Percentiles rank a stretch among this genome's conserved stretches.
Conservation (phyloP, 2,113 vertebrate genomes). For the Corvus moneduloides region DNA sequence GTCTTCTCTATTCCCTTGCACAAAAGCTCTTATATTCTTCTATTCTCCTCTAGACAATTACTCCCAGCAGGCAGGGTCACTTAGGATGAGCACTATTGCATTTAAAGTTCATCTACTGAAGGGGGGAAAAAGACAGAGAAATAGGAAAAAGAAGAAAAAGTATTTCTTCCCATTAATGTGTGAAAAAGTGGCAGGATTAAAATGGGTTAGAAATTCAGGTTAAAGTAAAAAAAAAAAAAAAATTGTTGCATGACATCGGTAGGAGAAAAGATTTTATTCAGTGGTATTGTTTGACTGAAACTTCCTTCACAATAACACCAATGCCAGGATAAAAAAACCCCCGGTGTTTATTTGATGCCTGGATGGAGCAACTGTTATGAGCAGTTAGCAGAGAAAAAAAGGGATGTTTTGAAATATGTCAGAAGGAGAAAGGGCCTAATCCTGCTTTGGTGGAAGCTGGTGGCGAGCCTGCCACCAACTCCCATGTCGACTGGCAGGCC, state of each 20-base stretch:
- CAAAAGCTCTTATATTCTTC: slow-evolving; percentile 70
- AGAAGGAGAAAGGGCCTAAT: not conserved
- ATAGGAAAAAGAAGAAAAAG: slow-evolving; percentile 9
- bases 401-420: not conserved
- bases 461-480: not conserved
- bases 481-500: accelerated
- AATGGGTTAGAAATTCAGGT: slow-evolving; percentile 65
- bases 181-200: slow-evolving; percentile 44
- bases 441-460: not conserved
- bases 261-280: slow-evolving; percentile 20
- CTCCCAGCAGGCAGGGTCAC: slow-evolving; percentile 70
- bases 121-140: slow-evolving; percentile 5
- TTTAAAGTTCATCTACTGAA: slow-evolving; percentile 67
- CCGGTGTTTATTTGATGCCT: not conserved
- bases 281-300: not conserved
- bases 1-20: slow-evolving; percentile 69
- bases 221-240: slow-evolving; percentile 21
- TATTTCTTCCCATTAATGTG: slow-evolving; percentile 24
- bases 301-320: not conserved
- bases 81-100: slow-evolving; percentile 60
- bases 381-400: not conserved
- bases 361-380: not conserved
- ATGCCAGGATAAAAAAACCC: not conserved
- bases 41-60: slow-evolving; percentile 73
- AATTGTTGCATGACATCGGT: not conserved